A percentile compares a stretch with the other conserved stretches of the same genome.
phyloP scores from a whole-genome alignment of 2,888 invertebrate genomes.

The Ennomos erosarius region DNA sequence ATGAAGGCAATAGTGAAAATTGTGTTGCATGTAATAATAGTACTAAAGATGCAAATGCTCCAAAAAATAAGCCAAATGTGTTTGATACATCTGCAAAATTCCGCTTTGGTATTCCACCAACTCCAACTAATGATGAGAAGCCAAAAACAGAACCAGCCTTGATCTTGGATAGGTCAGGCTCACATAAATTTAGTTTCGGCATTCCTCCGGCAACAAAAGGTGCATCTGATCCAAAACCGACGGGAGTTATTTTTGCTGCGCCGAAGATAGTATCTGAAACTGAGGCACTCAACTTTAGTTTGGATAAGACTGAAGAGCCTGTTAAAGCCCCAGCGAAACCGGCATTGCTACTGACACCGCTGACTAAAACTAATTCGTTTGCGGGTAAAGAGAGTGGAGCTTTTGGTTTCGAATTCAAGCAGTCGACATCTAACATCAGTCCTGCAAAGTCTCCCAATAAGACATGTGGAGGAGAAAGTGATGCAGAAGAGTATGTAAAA shows the following conservation, averaged over 20 bases:
- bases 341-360: constrained; percentile 61
- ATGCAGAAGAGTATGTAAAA: constrained; percentile 86
- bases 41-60: constrained; percentile 63
- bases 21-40: constrained; percentile 42
- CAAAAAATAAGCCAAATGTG: constrained; percentile 59
- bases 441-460: constrained; percentile 74
- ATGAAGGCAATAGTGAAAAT: constrained; percentile 67
- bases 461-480: constrained; percentile 62
- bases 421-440: constrained; percentile 83
- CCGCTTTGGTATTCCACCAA: constrained; percentile 75
- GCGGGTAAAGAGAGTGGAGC: constrained; percentile 85
- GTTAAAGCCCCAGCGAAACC: constrained; percentile 48
- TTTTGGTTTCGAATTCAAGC: constrained; percentile 88
- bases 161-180: constrained; percentile 67
- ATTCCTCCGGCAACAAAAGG: constrained; percentile 54
- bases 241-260: constrained; percentile 46
- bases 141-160: constrained; percentile 44
- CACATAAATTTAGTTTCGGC: constrained; percentile 74
- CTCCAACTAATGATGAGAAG: constrained; percentile 45
- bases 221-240: constrained; percentile 40
- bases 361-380: constrained; percentile 50
- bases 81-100: constrained; percentile 63
- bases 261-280: constrained; percentile 45
- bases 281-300: constrained; percentile 56
- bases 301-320: constrained; percentile 47